Percentiles rank a stretch among this genome's conserved stretches.
Evolutionary conservation across 2,113 vertebrate genomes (phyloP).

Genomic region (Caretta caretta): DNA sequence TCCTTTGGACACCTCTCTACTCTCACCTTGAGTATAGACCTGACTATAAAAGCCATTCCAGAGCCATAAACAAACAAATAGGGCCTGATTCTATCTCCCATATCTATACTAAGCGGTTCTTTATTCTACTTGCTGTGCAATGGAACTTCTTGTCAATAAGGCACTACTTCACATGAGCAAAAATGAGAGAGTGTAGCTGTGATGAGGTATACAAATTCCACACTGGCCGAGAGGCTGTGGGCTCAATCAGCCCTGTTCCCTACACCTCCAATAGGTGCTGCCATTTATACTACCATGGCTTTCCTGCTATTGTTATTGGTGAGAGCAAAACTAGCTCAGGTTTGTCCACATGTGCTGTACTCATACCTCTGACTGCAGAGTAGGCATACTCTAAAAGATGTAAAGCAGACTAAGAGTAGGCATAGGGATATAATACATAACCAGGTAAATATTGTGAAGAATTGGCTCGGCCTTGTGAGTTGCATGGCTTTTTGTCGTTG

Average conservation of each 20-base stretch:
- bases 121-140: background rate
- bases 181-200: background rate
- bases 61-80: background rate
- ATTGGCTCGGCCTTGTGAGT: accelerated
- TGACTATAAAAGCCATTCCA: background rate
- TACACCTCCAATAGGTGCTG: background rate
- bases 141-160: background rate
- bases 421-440: background rate
- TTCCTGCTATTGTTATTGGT: background rate
- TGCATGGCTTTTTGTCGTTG: no score
- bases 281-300: background rate
- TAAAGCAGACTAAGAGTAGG: background rate
- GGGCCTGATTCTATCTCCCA: background rate
- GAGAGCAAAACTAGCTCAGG: background rate
- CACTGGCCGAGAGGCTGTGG: no score
- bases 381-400: background rate
- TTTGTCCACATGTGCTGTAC: background rate
- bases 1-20: background rate
- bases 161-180: background rate
- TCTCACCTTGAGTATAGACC: background rate
- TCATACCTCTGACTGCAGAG: background rate
- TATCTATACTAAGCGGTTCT: background rate
- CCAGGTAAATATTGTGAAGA: background rate
- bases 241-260: background rate
- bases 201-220: background rate